These are phyloP conservation scores for Hydrotaea cyrtoneurina DNA, from an alignment of 2,888 invertebrate species.

Conservation along the genomic window DNA sequence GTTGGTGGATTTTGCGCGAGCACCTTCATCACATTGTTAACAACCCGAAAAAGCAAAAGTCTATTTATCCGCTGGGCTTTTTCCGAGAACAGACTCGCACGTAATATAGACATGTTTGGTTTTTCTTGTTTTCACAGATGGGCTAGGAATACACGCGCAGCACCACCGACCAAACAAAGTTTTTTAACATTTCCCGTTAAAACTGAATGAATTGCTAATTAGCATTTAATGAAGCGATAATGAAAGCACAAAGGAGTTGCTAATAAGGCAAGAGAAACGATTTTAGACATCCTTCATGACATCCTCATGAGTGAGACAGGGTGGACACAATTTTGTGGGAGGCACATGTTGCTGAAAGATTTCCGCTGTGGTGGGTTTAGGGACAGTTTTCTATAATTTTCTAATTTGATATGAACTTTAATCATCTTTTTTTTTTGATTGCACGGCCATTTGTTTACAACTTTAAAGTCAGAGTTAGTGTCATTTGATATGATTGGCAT, in stretches of 20 bases:
- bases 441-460: background rate
- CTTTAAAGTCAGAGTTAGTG: background rate
- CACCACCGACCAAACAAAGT: background rate
- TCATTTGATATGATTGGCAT: constrained; percentile 46
- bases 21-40: background rate
- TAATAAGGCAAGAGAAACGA: background rate
- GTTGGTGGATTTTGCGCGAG: background rate
- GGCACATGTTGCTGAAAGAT: too few relatives aligned
- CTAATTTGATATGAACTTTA: too few relatives aligned
- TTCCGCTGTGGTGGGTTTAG: too few relatives aligned
- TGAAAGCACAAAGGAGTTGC: background rate
- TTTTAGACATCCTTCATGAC: too few relatives aligned
- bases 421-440: too few relatives aligned
- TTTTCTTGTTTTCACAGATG: background rate
- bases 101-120: background rate
- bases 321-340: too few relatives aligned
- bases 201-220: background rate
- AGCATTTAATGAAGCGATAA: constrained; percentile 11
- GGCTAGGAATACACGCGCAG: background rate
- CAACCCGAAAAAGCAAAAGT: background rate
- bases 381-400: too few relatives aligned
- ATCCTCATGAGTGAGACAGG: too few relatives aligned
- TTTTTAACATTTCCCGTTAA: background rate
- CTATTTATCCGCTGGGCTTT: background rate
- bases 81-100: background rate